Evolutionary conservation across 2,113 vertebrate genomes (phyloP).

Genomic region (Corynorhinus townsendii): DNA sequence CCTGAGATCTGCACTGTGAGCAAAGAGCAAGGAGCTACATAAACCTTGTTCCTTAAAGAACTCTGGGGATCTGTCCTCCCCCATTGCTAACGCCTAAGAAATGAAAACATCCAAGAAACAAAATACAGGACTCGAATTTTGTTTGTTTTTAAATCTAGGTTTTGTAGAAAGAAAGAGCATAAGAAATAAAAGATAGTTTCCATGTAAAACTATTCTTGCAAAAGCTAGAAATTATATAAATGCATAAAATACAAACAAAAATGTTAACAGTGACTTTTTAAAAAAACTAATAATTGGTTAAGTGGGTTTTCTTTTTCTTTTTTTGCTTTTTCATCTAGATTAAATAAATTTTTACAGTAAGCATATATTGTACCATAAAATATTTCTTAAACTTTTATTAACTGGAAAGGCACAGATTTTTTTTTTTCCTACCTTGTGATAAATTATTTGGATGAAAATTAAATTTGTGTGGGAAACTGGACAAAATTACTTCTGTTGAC

Average conservation of each 20-base stretch:
- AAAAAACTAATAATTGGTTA: not conserved
- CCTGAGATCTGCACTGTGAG: slow-evolving; percentile 58
- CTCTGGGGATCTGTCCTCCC: slow-evolving; percentile 11
- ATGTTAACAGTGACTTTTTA: not conserved
- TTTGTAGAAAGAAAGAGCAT: not conserved
- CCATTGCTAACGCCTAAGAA: not conserved
- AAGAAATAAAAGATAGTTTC: not conserved
- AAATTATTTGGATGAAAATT: slow-evolving; percentile 26
- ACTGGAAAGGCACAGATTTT: not conserved
- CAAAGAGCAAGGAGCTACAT: slow-evolving; percentile 62
- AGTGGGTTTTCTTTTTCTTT: not conserved
- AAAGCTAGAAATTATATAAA: not conserved
- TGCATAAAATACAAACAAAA: not conserved
- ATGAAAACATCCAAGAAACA: slow-evolving; percentile 5
- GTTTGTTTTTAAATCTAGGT: not conserved
- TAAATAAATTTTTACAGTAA: not conserved
- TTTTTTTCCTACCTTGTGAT: not conserved
- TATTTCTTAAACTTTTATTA: not conserved
- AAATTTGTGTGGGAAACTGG: not conserved
- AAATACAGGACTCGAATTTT: not conserved
- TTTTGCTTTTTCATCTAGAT: not conserved
- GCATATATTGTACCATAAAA: not conserved
- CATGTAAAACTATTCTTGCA: not conserved
- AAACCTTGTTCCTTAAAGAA: slow-evolving; percentile 49
- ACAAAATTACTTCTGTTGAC: not conserved